These are phyloP conservation scores for Gallinago solitaria DNA, from an alignment of 2,797 vertebrate genomes.

Conservation along the genomic window DNA sequence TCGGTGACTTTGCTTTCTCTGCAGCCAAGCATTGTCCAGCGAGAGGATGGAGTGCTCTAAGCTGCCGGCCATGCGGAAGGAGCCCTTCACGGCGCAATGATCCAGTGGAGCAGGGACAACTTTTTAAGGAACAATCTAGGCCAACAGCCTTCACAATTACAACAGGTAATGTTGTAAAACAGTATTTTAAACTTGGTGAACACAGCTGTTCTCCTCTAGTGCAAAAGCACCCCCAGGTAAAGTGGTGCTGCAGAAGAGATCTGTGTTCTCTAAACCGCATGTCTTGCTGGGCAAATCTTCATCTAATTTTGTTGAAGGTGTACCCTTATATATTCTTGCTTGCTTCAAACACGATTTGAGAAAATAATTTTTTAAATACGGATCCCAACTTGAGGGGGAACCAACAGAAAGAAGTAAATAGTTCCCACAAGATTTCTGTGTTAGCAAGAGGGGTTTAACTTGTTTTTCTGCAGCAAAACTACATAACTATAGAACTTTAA, in stretches of 20 bases:
- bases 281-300: background rate
- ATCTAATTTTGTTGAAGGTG: background rate
- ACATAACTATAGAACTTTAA: background rate
- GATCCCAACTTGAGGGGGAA: background rate
- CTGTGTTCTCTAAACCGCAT: background rate
- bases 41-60: slow-evolving; percentile 85
- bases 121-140: slow-evolving; percentile 85
- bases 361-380: background rate
- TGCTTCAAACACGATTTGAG: background rate
- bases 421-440: background rate
- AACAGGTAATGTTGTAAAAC: background rate
- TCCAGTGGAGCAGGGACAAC: slow-evolving; percentile 80
- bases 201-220: background rate
- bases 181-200: background rate
- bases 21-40: slow-evolving; percentile 78
- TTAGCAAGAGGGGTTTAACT: background rate
- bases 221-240: background rate
- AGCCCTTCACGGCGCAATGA: slow-evolving; percentile 86
- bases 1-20: background rate
- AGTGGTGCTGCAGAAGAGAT: background rate
- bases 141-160: slow-evolving; percentile 50
- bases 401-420: background rate
- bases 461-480: background rate
- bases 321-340: background rate
- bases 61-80: slow-evolving; percentile 88